These are phyloP conservation scores for Polypedilum pembai DNA, from an alignment of 1,140 invertebrate genomes.

Conservation along the genomic window DNA sequence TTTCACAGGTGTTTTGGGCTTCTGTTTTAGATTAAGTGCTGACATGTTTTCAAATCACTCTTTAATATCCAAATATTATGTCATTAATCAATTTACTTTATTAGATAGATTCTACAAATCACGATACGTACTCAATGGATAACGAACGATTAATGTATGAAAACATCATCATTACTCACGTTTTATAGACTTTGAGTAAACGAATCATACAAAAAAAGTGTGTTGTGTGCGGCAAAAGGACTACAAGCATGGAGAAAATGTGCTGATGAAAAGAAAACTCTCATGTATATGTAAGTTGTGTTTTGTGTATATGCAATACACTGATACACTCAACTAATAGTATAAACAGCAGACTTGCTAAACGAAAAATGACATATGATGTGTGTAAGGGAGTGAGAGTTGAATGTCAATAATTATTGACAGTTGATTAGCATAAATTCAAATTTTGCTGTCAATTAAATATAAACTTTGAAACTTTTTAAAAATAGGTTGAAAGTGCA, in stretches of 20 bases:
- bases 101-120: background rate
- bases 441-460: background rate
- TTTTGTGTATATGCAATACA: background rate
- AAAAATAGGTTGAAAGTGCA: background rate
- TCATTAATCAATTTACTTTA: background rate
- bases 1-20: background rate
- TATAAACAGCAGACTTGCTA: background rate
- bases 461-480: background rate
- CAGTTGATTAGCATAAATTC: background rate
- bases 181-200: background rate
- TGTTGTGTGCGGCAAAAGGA: background rate
- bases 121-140: background rate
- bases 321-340: background rate
- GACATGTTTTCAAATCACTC: background rate
- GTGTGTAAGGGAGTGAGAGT: background rate
- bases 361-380: background rate
- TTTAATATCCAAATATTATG: background rate
- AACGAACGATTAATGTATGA: conserved; percentile 8
- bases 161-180: background rate
- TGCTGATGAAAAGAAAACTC: background rate
- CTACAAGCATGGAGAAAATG: background rate
- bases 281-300: no score
- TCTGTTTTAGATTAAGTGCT: background rate
- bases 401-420: conserved; percentile 6
- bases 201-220: background rate